Evolutionary conservation across 2,797 vertebrate genomes (phyloP), one percentile per base, ranked within the genome.

Genomic region (Anguilla marmorata): DNA sequence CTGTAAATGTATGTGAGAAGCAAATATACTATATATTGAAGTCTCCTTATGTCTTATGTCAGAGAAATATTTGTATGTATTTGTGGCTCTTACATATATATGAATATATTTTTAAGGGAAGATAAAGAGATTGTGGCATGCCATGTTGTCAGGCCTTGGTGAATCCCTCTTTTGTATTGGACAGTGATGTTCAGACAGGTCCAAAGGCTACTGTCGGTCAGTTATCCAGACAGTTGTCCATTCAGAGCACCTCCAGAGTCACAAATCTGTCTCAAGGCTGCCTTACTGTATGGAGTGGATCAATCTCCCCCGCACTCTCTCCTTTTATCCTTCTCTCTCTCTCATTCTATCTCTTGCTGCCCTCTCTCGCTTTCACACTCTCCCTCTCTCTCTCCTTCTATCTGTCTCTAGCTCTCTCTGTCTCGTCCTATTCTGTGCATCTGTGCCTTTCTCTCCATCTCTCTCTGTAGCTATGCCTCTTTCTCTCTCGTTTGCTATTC

Each of bases 201-300:
- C 37, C 1, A 16, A 79, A 21, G 74, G 74, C 37, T 37, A 79
- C 11, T 79, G 30, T 74, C 9, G 30, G 27, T n/a, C 24, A 66
- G 1, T 6, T 66, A 66, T 66, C 63, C 24, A 21, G 12, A 24
- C 21, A n/a, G 21, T 24, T 66, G 21, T 6, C 63, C 63, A 66
- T 66, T 24, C 21, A 7, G 21, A n/a, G 3, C 24, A 66, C 63
- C 54, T 85, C 84, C 52, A 41, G 14, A 63, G 33, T 72, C 69
- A 1, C 85, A 14, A 86, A 63, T 86, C 58, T 85, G 83, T 33
- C 83, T 85, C 50, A 58, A 21, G 58, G 33, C 19, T 27, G 50
- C 12, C 52, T 60, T 37, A 56, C 27, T 85, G 52, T 60, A n/a
- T 16, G 52, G 11, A 74, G 27, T 74, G 27, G 27, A 14, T 33